Evolutionary conservation across 2,113 vertebrate genomes (phyloP).

Genomic region (Sylvilagus bachmani): DNA sequence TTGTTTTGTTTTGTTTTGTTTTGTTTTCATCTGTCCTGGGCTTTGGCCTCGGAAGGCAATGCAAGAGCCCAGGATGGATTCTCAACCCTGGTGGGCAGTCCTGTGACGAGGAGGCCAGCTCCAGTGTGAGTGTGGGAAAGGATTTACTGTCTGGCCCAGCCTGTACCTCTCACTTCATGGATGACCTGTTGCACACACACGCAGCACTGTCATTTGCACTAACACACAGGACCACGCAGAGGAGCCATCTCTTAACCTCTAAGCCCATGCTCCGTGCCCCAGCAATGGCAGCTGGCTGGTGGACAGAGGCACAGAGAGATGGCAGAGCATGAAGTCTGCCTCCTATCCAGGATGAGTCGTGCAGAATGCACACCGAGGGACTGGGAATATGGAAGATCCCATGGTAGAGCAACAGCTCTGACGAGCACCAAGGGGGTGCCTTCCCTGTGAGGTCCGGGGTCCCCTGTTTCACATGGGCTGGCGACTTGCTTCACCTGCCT

Average conservation of each 20-base stretch:
- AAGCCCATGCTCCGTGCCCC: neutral
- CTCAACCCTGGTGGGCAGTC: neutral
- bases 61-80: neutral
- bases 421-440: neutral
- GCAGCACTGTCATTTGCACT: neutral
- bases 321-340: neutral
- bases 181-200: neutral
- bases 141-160: neutral
- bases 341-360: neutral
- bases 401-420: neutral
- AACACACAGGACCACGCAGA: neutral
- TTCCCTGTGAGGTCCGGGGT: neutral
- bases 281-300: neutral
- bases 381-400: neutral
- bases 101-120: neutral
- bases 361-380: no score
- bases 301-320: neutral
- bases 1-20: no score
- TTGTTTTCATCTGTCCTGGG: no score
- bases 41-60: neutral
- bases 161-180: neutral
- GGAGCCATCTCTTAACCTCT: neutral
- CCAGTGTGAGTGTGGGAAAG: rapidly evolving
- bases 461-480: neutral
- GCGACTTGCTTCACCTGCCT: neutral